Percentiles rank a stretch among this genome's conserved stretches.
phyloP scores from a whole-genome alignment of 2,888 invertebrate genomes.

The Tromatobia lineatoria region DNA sequence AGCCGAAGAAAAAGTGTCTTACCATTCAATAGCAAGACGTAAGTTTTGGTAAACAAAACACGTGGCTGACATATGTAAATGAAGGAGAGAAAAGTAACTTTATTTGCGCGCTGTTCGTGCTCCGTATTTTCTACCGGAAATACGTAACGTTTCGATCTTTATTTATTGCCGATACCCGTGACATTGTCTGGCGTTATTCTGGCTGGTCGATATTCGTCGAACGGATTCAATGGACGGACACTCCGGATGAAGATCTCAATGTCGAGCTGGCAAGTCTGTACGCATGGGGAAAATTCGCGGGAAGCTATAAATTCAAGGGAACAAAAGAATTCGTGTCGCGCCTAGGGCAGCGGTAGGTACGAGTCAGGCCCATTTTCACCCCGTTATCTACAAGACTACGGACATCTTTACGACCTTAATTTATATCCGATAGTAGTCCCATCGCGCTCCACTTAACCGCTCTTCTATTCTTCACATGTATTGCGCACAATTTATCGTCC shows the following conservation, averaged over 20 bases:
- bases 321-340: constrained; percentile 65
- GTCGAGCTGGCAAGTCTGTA: constrained; percentile 18
- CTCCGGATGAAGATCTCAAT: constrained; percentile 62
- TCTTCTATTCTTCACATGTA: constrained; percentile 33
- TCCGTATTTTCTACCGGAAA: constrained; percentile 72
- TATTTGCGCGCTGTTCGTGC: constrained; percentile 12
- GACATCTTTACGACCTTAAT: constrained; percentile 83
- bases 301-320: constrained; percentile 65
- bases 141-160: constrained; percentile 72
- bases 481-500: constrained; percentile 62
- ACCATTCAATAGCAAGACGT: background rate
- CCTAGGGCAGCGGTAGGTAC: constrained; percentile 51
- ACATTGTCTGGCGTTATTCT: constrained; percentile 74
- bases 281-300: constrained; percentile 50
- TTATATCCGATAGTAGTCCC: constrained; percentile 78
- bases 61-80: constrained; percentile 8
- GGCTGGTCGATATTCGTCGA: constrained; percentile 69
- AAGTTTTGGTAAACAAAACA: constrained; percentile 33
- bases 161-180: constrained; percentile 80
- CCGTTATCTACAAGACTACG: constrained; percentile 83
- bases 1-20: background rate
- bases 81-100: constrained; percentile 15
- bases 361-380: constrained; percentile 82
- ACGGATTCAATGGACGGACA: constrained; percentile 45
- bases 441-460: constrained; percentile 65